Base-by-base conservation (phyloP, 2,797 vertebrate species). In the Peromyscus attwateri region DNA sequence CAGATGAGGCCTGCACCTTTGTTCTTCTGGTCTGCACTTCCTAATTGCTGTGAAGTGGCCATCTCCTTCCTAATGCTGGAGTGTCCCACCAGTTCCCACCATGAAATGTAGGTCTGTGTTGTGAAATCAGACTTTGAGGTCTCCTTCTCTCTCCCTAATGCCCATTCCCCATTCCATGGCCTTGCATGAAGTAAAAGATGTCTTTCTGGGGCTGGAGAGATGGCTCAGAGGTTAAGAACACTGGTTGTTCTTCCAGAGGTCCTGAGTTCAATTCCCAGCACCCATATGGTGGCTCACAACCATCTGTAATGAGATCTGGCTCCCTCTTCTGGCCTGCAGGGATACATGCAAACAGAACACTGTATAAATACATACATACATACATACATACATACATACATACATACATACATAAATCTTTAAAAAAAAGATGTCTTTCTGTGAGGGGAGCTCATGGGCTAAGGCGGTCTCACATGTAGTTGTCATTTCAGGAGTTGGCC, bases 401-500 rank as follows among this genome's bases (percentile, higher is more conserved):
- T n/a, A n/a, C n/a, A 46, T 46, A 46, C 6, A 46, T 46, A 46
- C 6, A 46, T 46, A 46, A 46, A 46, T 46, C 43, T 46, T 46
- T 6, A 46, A 46, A 46, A 46, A 13, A 57, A 70, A 55, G 82
- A 68, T 62, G n/a, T 21, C 57, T 49, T 52, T 89, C 29, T 17
- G 29, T 21, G 43, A 57, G 16, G 81, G 62, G 57, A 92, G 62
- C 71, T 57, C 43, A 57, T 57, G 17, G 55, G 55, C 16, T 57
- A 17, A 57, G 55, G 55, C 19, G 55, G 55, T 57, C 55, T 57
- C 55, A 57, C 55, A 57, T 57, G 55, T 57, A 57, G 16, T 19
- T 57, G 52, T 55, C 52, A 3, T 96, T 97, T 89, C 94, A 98
- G 97, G 97, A 60, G 6, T 40, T 98, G 92, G 97, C 98, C 77